These are phyloP conservation scores for Drosophila lacicola DNA, from an alignment of 2,888 invertebrate species.

Conservation along the genomic window DNA sequence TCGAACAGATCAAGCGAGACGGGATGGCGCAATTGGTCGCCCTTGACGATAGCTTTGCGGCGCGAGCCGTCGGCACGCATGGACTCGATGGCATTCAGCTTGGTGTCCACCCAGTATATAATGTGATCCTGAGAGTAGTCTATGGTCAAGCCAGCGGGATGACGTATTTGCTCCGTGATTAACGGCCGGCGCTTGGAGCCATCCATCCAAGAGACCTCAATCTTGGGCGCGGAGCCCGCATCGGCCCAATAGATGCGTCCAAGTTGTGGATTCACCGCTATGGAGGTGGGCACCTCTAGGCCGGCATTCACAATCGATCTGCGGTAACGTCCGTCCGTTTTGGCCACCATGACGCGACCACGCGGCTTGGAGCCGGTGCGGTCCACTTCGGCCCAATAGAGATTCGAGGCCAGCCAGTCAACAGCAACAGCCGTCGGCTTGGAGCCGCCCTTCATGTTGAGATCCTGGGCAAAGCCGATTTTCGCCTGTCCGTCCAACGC, in stretches of 20 bases:
- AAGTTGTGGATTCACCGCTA: slow-evolving; percentile 94
- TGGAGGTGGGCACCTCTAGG: slow-evolving; percentile 94
- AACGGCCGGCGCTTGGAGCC: slow-evolving; percentile 94
- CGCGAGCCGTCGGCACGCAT: slow-evolving; percentile 93
- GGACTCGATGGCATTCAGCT: slow-evolving; percentile 94
- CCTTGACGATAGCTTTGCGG: slow-evolving; percentile 90
- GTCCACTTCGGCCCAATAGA: slow-evolving; percentile 97
- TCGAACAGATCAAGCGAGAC: slow-evolving; percentile 97
- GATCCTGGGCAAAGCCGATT: slow-evolving; percentile 93
- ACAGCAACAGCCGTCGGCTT: slow-evolving; percentile 96
- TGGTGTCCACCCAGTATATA: slow-evolving; percentile 98
- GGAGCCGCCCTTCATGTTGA: slow-evolving; percentile 92
- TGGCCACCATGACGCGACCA: slow-evolving; percentile 94
- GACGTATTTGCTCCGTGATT: slow-evolving; percentile 92
- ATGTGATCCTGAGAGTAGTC: slow-evolving; percentile 95
- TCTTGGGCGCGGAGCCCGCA: slow-evolving; percentile 95
- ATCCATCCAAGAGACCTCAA: slow-evolving; percentile 98
- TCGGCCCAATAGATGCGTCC: slow-evolving; percentile 98
- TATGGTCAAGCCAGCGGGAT: slow-evolving; percentile 95
- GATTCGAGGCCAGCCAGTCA: slow-evolving; percentile 96
- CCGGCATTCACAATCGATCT: slow-evolving; percentile 92
- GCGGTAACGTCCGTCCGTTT: slow-evolving; percentile 95
- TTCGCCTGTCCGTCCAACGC: slow-evolving; percentile 91
- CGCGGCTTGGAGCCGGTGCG: slow-evolving; percentile 90
- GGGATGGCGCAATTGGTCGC: slow-evolving; percentile 92